Percentiles rank a stretch among this genome's conserved stretches.
phyloP scores from a whole-genome alignment of 2,113 vertebrate genomes.

The Lontra canadensis region DNA sequence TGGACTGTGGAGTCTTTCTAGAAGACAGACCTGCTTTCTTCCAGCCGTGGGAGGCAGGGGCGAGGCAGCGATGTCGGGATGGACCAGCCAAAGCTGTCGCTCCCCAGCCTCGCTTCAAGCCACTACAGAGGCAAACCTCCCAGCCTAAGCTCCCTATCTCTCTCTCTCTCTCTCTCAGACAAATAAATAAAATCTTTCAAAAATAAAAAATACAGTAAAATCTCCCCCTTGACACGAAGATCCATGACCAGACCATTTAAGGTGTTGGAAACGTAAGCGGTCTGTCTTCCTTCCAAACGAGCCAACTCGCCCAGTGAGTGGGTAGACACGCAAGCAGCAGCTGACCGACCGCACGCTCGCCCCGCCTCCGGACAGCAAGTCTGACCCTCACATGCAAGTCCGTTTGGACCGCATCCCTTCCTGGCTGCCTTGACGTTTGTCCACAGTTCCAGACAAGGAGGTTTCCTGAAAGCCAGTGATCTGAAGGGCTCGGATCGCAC shows the following conservation, averaged over 20 bases:
- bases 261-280: rapidly evolving
- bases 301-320: not conserved
- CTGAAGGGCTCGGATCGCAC: not conserved
- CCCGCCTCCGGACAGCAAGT: not conserved
- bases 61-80: not conserved
- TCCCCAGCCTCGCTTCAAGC: not conserved
- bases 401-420: not conserved
- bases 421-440: not conserved
- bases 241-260: not conserved
- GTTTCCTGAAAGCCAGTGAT: not conserved
- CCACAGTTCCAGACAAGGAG: not conserved
- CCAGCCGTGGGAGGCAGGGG: not conserved
- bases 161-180: not conserved
- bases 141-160: not conserved
- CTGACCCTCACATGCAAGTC: not conserved
- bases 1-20: not conserved
- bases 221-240: not conserved
- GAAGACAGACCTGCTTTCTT: not conserved
- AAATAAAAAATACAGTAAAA: not conserved
- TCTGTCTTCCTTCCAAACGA: not conserved
- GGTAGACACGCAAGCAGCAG: not conserved
- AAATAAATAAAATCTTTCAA: not conserved
- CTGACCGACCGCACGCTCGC: rapidly evolving
- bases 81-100: too few relatives aligned
- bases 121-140: not conserved